These are phyloP conservation scores for Acromyrmex echinatior DNA, from an alignment of 1,140 invertebrate species.

Conservation along the genomic window DNA sequence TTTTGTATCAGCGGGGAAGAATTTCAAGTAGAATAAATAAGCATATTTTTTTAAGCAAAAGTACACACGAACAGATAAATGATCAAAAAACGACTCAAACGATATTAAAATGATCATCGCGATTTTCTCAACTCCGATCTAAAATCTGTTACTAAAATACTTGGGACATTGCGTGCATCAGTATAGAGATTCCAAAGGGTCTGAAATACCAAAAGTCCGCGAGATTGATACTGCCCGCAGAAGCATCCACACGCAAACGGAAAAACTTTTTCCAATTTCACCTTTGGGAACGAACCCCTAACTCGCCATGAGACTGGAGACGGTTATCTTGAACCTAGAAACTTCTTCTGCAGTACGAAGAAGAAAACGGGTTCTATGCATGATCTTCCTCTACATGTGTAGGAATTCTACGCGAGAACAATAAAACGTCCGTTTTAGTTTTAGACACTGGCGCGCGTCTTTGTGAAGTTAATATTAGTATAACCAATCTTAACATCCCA, in stretches of 20 bases:
- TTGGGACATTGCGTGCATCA: neutral
- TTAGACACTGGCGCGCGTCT: neutral
- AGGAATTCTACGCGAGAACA: conserved; percentile 11
- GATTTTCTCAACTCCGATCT: neutral
- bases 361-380: conserved; percentile 45
- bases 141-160: conserved; percentile 8
- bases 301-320: conserved; percentile 45
- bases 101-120: neutral
- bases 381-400: conserved; percentile 38
- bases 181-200: neutral
- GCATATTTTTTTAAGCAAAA: neutral
- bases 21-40: neutral
- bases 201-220: conserved; percentile 49
- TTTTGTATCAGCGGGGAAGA: neutral
- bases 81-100: neutral
- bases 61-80: neutral
- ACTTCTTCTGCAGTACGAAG: conserved; percentile 4
- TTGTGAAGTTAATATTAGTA: neutral
- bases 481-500: neutral
- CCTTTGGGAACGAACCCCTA: conserved; percentile 42
- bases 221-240: conserved; percentile 54
- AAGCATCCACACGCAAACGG: conserved; percentile 54
- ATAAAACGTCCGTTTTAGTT: neutral
- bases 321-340: conserved; percentile 44
- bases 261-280: conserved; percentile 64